A percentile compares a stretch with the other conserved stretches of the same genome.
These are phyloP conservation scores for Manis crassicaudata DNA, from an alignment of 2,797 vertebrate genomes.

Conservation along the genomic window DNA sequence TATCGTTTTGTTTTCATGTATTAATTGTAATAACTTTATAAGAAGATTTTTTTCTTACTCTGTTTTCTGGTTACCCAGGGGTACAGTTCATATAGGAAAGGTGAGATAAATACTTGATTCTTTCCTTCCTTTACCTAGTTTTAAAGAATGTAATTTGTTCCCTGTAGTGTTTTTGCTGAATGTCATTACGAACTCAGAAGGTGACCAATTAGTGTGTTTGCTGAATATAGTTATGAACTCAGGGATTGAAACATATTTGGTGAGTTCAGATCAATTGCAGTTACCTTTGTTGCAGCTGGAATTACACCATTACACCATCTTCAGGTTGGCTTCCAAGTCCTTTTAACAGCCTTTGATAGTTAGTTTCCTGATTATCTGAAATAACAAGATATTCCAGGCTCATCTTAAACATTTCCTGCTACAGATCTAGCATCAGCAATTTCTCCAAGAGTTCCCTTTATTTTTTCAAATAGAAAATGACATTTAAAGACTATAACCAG, in stretches of 20 bases:
- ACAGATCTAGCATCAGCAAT: background rate
- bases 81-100: background rate
- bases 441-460: background rate
- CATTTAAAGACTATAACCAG: background rate
- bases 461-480: background rate
- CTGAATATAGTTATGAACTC: background rate
- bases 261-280: background rate
- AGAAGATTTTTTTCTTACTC: conserved; percentile 1
- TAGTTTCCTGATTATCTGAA: background rate
- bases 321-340: background rate
- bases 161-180: background rate
- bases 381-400: background rate
- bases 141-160: conserved; percentile 19
- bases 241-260: background rate
- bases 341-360: background rate
- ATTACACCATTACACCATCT: background rate
- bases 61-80: background rate
- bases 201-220: background rate
- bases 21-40: background rate
- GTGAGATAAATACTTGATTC: background rate
- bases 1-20: conserved; percentile 11
- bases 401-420: background rate
- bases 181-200: background rate
- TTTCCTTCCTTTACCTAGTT: background rate
- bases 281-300: background rate